Base-by-base conservation (phyloP, 2,113 vertebrate species). In the Cheirogaleus medius region DNA sequence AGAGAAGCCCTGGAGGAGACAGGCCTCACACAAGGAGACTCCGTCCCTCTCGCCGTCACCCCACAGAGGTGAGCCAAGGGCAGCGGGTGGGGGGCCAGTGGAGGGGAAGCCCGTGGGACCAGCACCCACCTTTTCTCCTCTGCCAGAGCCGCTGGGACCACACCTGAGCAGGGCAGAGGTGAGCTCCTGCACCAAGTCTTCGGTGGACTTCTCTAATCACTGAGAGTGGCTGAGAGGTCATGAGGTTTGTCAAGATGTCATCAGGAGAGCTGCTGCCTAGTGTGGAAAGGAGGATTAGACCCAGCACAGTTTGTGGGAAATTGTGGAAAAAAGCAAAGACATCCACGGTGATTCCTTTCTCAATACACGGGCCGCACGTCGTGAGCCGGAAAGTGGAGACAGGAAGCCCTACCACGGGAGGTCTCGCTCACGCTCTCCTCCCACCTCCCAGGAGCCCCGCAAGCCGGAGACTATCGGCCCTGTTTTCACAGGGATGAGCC, bases 371-470 rank as follows among this genome's bases (percentile, higher is more conserved):
- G 34, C 10, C 42, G 42, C 18, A 6, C 0, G 8, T 9, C 3
- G n/a, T 34, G 32, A n/a, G 15, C 29, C 1, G 12, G 81, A 54
- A 6, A 8, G 29, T 25, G 2, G 60, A 29, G 81, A 39, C 0
- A 0, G 27, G 7, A 13, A 4, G 2, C 12, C 52, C 60, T 23
- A 1, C 8, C 1, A 2, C 0, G 7, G 15, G 27, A 2, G 44
- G 34, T 18, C 89, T 91, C 7, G 2, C 37, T 21, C 68, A 3
- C 17, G 34, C 25, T 84, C 27, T 56, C 29, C n/a, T 10, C 32
- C 32, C 15, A 27, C 64, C 39, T 71, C 56, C 74, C 58, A 58
- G 29, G 25, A 52, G 32, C 21, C 20, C 1, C 3, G 11, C 5
- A 76, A 58, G 6, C 23, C 3, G 11, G n/a, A 60, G 25, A 21